A percentile compares a stretch with the other conserved stretches of the same genome.
Conservation (phyloP, 2,113 vertebrate genomes). For the Epinephelus moara region DNA sequence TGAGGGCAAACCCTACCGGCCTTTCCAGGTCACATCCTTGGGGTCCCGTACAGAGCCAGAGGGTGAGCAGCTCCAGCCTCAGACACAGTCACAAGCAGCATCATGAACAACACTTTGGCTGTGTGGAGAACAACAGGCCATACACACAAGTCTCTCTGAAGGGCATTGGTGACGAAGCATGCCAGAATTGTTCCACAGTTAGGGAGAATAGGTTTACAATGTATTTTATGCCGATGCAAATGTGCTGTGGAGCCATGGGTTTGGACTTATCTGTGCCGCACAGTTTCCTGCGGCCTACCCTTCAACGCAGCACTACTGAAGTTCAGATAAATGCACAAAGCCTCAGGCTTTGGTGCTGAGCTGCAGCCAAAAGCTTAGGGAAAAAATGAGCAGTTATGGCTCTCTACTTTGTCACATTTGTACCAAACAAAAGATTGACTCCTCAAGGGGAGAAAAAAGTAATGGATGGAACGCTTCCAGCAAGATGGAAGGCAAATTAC, state of each 20-base stretch:
- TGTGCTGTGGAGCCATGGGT: slow-evolving; percentile 42
- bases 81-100: slow-evolving; percentile 1
- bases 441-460: slow-evolving; percentile 39
- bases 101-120: slow-evolving; percentile 11
- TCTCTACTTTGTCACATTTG: slow-evolving; percentile 51
- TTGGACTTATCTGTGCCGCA: slow-evolving; percentile 61
- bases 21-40: slow-evolving; percentile 93
- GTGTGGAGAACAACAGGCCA: slow-evolving; percentile 25
- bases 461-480: slow-evolving; percentile 47
- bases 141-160: slow-evolving; percentile 24
- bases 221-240: slow-evolving; percentile 21
- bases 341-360: slow-evolving; percentile 57
- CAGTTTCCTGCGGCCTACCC: slow-evolving; percentile 55
- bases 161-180: slow-evolving; percentile 38
- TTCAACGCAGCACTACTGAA: slow-evolving; percentile 48
- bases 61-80: slow-evolving; percentile 84
- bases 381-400: slow-evolving; percentile 52
- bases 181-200: slow-evolving; percentile 9
- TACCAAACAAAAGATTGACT: slow-evolving; percentile 66
- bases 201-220: slow-evolving; percentile 21
- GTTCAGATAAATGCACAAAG: slow-evolving; percentile 66
- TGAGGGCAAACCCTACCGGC: slow-evolving; percentile 90
- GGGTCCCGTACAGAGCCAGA: slow-evolving; percentile 89
- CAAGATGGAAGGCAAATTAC: slow-evolving; percentile 45
- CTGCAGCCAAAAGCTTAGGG: slow-evolving; percentile 54